Conservation (phyloP, 2,113 vertebrate species). For the Gasterosteus nipponicus region DNA sequence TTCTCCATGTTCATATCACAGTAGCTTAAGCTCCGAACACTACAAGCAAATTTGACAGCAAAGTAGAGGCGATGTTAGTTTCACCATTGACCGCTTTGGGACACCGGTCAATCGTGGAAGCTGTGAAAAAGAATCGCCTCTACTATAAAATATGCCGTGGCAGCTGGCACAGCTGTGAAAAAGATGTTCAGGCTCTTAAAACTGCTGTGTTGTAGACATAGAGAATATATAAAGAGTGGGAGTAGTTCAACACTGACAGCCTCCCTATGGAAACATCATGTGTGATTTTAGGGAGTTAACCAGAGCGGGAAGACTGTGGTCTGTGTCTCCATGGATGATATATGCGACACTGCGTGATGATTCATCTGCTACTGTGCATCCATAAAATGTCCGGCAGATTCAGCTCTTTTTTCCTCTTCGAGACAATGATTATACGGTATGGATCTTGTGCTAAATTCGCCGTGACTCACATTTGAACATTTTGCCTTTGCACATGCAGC, state of each 20-base stretch:
- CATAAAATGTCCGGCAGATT: constrained; percentile 69
- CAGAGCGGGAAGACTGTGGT: constrained; percentile 58
- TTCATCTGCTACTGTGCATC: constrained; percentile 73
- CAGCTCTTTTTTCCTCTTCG: constrained; percentile 29
- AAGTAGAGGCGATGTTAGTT: too few relatives aligned
- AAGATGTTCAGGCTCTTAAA: constrained; percentile 49
- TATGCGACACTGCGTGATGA: constrained; percentile 62
- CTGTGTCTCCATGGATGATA: constrained; percentile 57
- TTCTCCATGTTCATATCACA: too few relatives aligned
- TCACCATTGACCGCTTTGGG: too few relatives aligned
- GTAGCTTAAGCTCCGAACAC: too few relatives aligned
- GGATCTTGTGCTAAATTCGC: constrained; percentile 67
- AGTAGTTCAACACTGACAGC: constrained; percentile 57
- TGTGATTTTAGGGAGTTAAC: constrained; percentile 52
- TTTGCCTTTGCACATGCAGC: constrained; percentile 26
- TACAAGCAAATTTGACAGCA: too few relatives aligned
- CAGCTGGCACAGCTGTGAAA: constrained; percentile 59
- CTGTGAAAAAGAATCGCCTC: constrained; percentile 36
- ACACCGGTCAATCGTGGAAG: background rate
- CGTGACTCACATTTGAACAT: constrained; percentile 60
- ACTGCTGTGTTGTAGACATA: constrained; percentile 25
- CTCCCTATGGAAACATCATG: constrained; percentile 68
- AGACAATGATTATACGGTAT: constrained; percentile 65
- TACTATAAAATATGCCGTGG: constrained; percentile 25
- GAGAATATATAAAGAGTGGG: constrained; percentile 20